Conservation (phyloP, 2,888 invertebrate genomes). For the Byasa hedistus region DNA sequence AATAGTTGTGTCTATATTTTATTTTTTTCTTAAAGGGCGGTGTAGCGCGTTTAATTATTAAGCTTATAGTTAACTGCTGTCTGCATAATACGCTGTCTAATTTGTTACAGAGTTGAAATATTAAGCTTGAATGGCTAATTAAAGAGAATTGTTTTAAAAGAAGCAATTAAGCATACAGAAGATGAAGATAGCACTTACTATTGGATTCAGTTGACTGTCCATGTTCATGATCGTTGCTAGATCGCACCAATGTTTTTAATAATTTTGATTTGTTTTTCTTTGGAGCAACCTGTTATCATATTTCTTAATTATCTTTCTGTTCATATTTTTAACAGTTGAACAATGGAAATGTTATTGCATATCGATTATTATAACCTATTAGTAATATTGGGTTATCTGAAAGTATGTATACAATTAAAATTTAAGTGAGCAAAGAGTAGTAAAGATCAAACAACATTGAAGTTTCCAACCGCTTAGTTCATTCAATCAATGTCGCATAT, state of each 20-base stretch:
- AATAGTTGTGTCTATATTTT: too few relatives aligned
- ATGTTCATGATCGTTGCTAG: conserved; percentile 12
- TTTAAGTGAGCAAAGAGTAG: background rate
- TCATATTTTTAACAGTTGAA: background rate
- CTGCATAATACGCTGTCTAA: too few relatives aligned
- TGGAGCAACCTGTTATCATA: conserved; percentile 11
- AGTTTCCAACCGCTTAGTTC: background rate
- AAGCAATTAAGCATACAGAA: background rate
- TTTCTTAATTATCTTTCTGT: background rate
- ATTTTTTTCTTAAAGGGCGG: too few relatives aligned
- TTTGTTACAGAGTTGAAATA: too few relatives aligned
- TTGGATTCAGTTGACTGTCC: conserved; percentile 26
- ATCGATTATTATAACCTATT: too few relatives aligned
- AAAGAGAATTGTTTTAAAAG: too few relatives aligned
- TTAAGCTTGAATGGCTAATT: too few relatives aligned
- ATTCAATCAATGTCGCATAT: conserved; percentile 23
- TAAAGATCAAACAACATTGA: background rate
- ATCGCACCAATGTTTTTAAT: conserved; percentile 2
- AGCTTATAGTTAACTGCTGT: too few relatives aligned
- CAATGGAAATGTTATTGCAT: too few relatives aligned
- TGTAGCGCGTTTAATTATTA: too few relatives aligned
- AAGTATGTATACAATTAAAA: background rate
- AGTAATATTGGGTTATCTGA: background rate
- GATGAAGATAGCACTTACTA: conserved; percentile 10
- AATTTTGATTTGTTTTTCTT: conserved; percentile 18